Evolutionary conservation across 2,888 invertebrate species (phyloP), one percentile per base, ranked within the genome.

Genomic region (Drosophila longiperda): DNA sequence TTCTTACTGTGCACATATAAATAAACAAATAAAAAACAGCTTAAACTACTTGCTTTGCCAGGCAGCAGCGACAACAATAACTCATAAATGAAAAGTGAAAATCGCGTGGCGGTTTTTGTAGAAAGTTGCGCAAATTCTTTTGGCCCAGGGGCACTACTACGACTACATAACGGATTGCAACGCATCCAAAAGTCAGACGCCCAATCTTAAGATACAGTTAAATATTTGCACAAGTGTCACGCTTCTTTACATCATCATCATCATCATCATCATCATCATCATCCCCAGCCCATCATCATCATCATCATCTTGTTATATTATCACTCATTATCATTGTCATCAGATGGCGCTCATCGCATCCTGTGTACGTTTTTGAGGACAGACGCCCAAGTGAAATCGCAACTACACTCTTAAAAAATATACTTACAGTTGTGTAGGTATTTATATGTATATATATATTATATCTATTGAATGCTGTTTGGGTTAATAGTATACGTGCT

Each of bases 281-380:
- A 12, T 20, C 23, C 26, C 26, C 26, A 26, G 26, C 26, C 26
- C 26, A 11, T 8, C 15, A 17, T 36, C 52, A 70, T 55, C 61
- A 54, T 75, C 60, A 68, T 79, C 48, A 62, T 77, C 45, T 45
- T 67, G 52, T 66, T 74, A 60, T 60, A 57, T 71, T 59, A 75
- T 75, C 62, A 70, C n/a, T 23, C 54, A 81, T 78, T 78, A 75
- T 81, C 78, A 78, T 81, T 76, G 75, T 57, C 68, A 63, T 64
- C 66, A 59, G 48, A 75, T 32, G 65, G 32, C 11, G 55, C 60
- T 63, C 60, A 57, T 38, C 66, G 73, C 83, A 86, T 86, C 86
- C 87, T 87, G 87, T 74, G 89, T 87, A 90, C 87, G 87, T 87
- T 87, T 90, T 90, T 90, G 83, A 79, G 87, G 87, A 90, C 90